phyloP scores from a whole-genome alignment of 2,113 vertebrate species.

The Xenotilapia longispinis region DNA sequence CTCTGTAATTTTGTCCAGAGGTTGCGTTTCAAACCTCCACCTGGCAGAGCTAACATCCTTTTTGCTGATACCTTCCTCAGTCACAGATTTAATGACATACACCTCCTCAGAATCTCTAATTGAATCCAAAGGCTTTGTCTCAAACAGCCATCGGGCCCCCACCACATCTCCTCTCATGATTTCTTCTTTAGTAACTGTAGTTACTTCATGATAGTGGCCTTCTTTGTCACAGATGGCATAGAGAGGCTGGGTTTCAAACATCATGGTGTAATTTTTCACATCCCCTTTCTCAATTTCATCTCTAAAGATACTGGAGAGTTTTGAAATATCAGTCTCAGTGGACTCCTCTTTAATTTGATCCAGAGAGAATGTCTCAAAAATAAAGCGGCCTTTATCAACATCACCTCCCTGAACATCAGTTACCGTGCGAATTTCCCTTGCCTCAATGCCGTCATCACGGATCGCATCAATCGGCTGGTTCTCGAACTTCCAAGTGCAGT shows the following conservation, averaged over 20 bases:
- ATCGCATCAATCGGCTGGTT: constrained; percentile 82
- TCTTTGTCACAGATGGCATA: constrained; percentile 87
- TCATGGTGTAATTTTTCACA: constrained; percentile 87
- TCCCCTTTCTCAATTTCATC: constrained; percentile 78
- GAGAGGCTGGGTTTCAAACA: constrained; percentile 88
- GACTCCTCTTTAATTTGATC: constrained; percentile 83
- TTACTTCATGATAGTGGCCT: constrained; percentile 88
- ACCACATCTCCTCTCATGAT: constrained; percentile 85
- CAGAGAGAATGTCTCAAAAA: constrained; percentile 85
- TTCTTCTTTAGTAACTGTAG: constrained; percentile 88
- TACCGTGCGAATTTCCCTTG: constrained; percentile 67
- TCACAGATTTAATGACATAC: constrained; percentile 88
- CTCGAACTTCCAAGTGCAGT: constrained; percentile 86
- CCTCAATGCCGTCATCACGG: constrained; percentile 56
- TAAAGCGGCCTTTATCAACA: constrained; percentile 82
- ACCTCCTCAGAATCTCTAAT: constrained; percentile 82
- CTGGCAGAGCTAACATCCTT: constrained; percentile 83
- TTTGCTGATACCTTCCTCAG: constrained; percentile 85
- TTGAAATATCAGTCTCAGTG: constrained; percentile 53
- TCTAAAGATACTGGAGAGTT: constrained; percentile 62
- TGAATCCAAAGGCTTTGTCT: constrained; percentile 87
- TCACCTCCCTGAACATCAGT: constrained; percentile 82
- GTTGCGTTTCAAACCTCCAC: constrained; percentile 88
- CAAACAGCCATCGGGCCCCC: constrained; percentile 88
- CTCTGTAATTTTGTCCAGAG: constrained; percentile 82